phyloP scores from a whole-genome alignment of 2,113 vertebrate species.

The Hippocampus abdominalis region DNA sequence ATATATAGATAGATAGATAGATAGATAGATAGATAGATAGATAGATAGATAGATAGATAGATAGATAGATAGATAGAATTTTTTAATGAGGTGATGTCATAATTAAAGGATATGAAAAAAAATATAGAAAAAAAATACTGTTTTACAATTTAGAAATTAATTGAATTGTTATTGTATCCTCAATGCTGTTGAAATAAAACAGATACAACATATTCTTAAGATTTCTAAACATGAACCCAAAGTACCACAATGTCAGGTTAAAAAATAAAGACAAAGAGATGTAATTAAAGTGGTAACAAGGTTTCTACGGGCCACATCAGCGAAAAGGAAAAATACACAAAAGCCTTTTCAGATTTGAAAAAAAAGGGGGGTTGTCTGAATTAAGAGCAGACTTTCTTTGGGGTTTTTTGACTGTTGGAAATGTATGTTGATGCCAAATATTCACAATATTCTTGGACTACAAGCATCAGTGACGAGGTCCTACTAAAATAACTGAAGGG shows the following conservation, averaged over 20 bases:
- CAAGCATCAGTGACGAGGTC: not conserved
- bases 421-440: no score
- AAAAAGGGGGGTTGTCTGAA: no score
- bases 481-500: not conserved
- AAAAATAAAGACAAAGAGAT: not conserved
- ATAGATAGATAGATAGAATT: no score
- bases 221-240: slow-evolving; percentile 23
- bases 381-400: no score
- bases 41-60: no score
- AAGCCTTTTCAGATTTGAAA: no score
- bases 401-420: no score
- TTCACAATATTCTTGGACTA: no score
- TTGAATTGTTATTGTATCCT: not conserved
- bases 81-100: slow-evolving; percentile 37
- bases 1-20: not conserved
- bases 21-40: no score
- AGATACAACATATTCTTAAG: not conserved
- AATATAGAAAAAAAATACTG: not conserved
- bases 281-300: not conserved
- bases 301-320: not conserved
- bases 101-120: slow-evolving; percentile 13
- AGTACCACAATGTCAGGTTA: slow-evolving; percentile 31
- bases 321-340: not conserved
- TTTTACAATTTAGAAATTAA: not conserved
- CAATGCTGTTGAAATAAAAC: not conserved